phyloP scores from a whole-genome alignment of 2,113 vertebrate genomes.

The Nerophis ophidion region DNA sequence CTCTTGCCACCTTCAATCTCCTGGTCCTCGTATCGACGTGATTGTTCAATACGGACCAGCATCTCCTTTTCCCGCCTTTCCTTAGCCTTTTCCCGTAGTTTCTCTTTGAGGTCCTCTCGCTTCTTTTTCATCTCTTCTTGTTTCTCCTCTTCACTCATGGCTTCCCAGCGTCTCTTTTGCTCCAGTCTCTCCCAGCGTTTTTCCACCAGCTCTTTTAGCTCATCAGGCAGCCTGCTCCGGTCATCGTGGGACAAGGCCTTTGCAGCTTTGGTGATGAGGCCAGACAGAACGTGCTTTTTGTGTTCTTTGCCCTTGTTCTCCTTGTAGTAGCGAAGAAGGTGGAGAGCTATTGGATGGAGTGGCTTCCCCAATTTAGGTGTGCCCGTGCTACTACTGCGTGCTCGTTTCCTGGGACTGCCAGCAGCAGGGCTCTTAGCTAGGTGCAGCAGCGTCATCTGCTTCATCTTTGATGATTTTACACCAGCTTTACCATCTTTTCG shows the following conservation, averaged over 20 bases:
- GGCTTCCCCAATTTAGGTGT: conserved; percentile 86
- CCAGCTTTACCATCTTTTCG: conserved; percentile 80
- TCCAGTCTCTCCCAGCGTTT: conserved; percentile 90
- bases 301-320: conserved; percentile 92
- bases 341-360: conserved; percentile 85
- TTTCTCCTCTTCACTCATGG: conserved; percentile 88
- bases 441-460: conserved; percentile 92
- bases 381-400: conserved; percentile 66
- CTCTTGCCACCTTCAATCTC: conserved; percentile 80
- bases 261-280: conserved; percentile 85
- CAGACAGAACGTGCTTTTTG: conserved; percentile 85
- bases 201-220: conserved; percentile 80
- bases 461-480: conserved; percentile 85
- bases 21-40: conserved; percentile 89
- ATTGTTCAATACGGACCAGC: conserved; percentile 83
- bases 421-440: conserved; percentile 82
- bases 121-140: conserved; percentile 85
- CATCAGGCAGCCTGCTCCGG: conserved; percentile 85
- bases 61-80: conserved; percentile 87
- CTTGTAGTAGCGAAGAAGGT: conserved; percentile 92
- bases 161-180: conserved; percentile 85
- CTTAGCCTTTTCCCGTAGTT: conserved; percentile 84
- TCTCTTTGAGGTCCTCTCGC: conserved; percentile 83
- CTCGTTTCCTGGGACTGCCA: conserved; percentile 71
- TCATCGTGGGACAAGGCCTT: conserved; percentile 85